phyloP scores from a whole-genome alignment of 2,113 vertebrate genomes.

The Triplophysa tibetana region DNA sequence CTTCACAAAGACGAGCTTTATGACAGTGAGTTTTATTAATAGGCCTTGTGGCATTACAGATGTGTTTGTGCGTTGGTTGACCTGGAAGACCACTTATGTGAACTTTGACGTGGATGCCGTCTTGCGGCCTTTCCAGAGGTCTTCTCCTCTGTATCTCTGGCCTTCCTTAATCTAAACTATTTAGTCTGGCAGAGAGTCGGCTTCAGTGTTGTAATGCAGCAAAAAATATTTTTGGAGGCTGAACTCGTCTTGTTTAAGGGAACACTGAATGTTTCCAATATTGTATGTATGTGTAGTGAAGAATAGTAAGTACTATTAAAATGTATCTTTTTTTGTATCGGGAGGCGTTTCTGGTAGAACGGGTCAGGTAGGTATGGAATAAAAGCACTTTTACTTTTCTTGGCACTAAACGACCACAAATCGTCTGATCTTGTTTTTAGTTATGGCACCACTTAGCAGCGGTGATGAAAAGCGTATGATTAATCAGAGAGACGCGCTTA shows the following conservation, averaged over 20 bases:
- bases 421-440: conserved; percentile 31
- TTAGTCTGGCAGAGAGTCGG: conserved; percentile 59
- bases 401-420: conserved; percentile 14
- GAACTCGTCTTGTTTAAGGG: too few relatives aligned
- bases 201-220: conserved; percentile 16
- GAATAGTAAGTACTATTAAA: not conserved
- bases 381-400: conserved; percentile 16
- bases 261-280: too few relatives aligned
- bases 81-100: conserved; percentile 47
- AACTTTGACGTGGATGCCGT: conserved; percentile 39
- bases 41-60: conserved; percentile 33
- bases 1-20: conserved; percentile 10
- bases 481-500: conserved; percentile 37
- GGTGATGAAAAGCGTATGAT: conserved; percentile 10
- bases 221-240: too few relatives aligned
- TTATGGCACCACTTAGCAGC: conserved; percentile 21
- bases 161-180: conserved; percentile 66
- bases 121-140: conserved; percentile 13
- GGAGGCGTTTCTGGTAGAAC: not conserved
- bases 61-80: conserved; percentile 47
- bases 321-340: not conserved
- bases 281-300: too few relatives aligned
- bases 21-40: conserved; percentile 22
- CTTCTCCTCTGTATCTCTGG: conserved; percentile 45
- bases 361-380: conserved; percentile 11